These are phyloP conservation scores for Carollia perspicillata DNA, from an alignment of 2,113 vertebrate genomes.

Conservation along the genomic window DNA sequence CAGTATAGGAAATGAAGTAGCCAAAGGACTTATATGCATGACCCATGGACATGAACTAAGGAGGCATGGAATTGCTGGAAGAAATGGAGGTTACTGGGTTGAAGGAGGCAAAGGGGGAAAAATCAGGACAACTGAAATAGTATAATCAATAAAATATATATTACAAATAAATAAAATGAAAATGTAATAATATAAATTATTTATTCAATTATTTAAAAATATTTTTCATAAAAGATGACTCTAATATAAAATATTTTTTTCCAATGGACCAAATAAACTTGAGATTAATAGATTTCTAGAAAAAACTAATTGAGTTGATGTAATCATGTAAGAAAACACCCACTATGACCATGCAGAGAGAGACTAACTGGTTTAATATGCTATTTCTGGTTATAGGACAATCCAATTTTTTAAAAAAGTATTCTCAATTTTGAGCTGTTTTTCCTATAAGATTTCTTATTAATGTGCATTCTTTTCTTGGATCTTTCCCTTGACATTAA, in stretches of 20 bases:
- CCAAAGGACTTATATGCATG: too few species aligned
- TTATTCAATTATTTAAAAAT: neutral
- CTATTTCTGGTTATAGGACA: neutral
- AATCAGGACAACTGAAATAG: too few species aligned
- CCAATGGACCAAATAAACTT: neutral
- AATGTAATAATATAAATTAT: slow-evolving; percentile 6
- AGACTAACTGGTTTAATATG: neutral
- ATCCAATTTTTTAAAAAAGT: neutral
- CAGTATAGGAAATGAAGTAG: too few species aligned
- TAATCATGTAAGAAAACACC: neutral
- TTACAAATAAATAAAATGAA: neutral
- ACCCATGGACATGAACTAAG: too few species aligned
- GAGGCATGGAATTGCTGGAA: too few species aligned
- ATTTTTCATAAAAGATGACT: slow-evolving; percentile 13
- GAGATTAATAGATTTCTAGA: neutral
- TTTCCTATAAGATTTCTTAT: neutral
- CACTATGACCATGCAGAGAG: neutral
- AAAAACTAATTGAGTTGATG: neutral
- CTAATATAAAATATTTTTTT: neutral
- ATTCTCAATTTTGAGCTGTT: neutral
- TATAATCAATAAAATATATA: too few species aligned
- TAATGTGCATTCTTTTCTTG: neutral
- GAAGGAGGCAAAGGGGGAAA: too few species aligned
- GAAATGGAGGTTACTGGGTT: too few species aligned
- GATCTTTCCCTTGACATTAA: neutral